Conservation (phyloP, 2,797 vertebrate species). For the Miichthys miiuy region DNA sequence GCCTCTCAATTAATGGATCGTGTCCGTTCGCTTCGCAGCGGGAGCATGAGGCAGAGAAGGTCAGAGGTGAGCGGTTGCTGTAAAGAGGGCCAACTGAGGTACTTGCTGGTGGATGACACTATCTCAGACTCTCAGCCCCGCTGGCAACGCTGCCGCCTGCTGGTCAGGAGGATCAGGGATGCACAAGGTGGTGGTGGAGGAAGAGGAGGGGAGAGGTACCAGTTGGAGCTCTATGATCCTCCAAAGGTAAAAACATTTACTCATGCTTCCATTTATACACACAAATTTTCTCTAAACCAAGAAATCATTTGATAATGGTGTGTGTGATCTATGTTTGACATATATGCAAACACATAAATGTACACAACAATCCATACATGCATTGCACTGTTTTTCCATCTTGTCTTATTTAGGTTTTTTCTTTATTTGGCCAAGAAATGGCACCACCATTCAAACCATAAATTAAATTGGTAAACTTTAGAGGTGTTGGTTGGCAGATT, state of each 20-base stretch:
- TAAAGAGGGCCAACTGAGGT: conserved; percentile 92
- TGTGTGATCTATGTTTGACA: background rate
- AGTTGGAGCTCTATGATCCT: conserved; percentile 95
- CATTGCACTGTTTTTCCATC: no score
- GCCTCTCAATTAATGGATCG: conserved; percentile 61
- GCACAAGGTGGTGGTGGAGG: conserved; percentile 54
- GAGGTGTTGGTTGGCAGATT: background rate
- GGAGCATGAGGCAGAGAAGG: conserved; percentile 82
- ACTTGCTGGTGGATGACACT: conserved; percentile 93
- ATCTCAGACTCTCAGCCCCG: conserved; percentile 90
- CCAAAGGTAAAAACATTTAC: conserved; percentile 90
- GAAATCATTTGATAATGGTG: background rate
- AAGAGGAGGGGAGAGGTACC: conserved; percentile 77
- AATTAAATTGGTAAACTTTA: background rate
- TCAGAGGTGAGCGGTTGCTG: conserved; percentile 84
- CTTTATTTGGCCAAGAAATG: background rate
- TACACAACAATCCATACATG: no score
- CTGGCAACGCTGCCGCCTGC: conserved; percentile 94
- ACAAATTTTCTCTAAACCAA: background rate
- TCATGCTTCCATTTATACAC: conserved; percentile 15
- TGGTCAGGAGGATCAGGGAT: conserved; percentile 87
- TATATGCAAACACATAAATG: no score
- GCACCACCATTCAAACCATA: background rate
- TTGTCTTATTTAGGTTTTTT: no score
- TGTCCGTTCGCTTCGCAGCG: conserved; percentile 78